Evolutionary conservation across 2,797 vertebrate species (phyloP), one percentile per base, ranked within the genome.

Genomic region (Pampus argenteus): DNA sequence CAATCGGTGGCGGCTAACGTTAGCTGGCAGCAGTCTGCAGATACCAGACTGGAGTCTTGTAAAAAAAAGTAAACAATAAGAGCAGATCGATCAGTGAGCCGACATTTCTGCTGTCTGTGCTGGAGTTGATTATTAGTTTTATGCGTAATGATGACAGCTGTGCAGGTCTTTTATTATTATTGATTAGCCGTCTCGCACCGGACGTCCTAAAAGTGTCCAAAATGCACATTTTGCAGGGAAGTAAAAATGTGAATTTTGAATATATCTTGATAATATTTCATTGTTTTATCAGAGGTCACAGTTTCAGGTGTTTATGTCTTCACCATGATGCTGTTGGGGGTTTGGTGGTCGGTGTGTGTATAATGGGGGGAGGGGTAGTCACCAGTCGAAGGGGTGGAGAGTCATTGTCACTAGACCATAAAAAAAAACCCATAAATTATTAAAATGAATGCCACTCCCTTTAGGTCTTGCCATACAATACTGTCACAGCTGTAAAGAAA

Each of bases 381-480:
- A 42, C 15, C 15, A 42, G 15, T 42, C 40, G 2, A 17, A 42
- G 15, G 40, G 40, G 40, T 36, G 36, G 28, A 4, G 47, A 47
- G 49, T 48, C 71, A 56, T 10, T 44, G 66, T 82, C 74, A 66
- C 64, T 2, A 65, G 67, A 81, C 47, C 74, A 68, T 38, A 67
- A 34, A 28, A 51, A 48, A 55, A 15, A 40, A 15, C 11, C 62
- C 23, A 78, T 89, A 38, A 83, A 87, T 87, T 59, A 87, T 87
- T 86, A 5, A 89, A 84, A 5, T 4, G n/a, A 54, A 69, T 6
- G 58, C 68, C 79, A 55, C 74, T 71, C 73, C 75, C 73, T 76
- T 22, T 28, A 26, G 40, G 63, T 62, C 36, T 10, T 25, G 7
- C 61, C 44, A 45, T 48, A 66, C 73, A 75, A 51, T 47, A 18